phyloP scores from a whole-genome alignment of 2,797 vertebrate species.

The Tapirus indicus region DNA sequence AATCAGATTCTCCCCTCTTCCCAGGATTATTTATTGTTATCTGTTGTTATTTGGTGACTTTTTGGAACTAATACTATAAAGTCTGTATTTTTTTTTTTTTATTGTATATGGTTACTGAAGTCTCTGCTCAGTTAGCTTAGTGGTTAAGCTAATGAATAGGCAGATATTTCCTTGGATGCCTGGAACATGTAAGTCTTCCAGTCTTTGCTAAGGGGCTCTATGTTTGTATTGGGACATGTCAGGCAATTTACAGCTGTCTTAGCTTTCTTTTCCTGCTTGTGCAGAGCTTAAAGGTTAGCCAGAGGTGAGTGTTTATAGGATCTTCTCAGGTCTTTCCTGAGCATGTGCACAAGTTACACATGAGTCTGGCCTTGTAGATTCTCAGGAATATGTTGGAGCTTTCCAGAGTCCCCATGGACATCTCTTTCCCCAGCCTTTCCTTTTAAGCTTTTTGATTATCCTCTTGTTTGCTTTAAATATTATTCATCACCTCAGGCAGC shows the following conservation, averaged over 20 bases:
- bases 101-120: not conserved
- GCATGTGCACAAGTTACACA: not conserved
- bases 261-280: not conserved
- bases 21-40: not conserved
- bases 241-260: not conserved
- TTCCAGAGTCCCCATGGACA: not conserved
- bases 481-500: not conserved
- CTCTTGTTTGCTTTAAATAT: not conserved
- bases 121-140: not conserved
- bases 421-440: conserved; percentile 5
- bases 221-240: not conserved
- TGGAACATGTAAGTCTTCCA: not conserved
- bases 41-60: not conserved
- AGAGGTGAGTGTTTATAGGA: not conserved
- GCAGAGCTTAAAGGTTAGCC: not conserved
- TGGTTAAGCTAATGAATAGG: conserved; percentile 33
- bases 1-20: not conserved
- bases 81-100: not conserved
- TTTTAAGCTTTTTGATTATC: not conserved
- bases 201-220: not conserved
- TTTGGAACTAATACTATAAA: not conserved
- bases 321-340: not conserved
- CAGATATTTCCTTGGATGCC: conserved; percentile 14
- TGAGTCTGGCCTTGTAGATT: not conserved
- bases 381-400: not conserved